Evolutionary conservation across 2,797 vertebrate species (phyloP).

Genomic region (Hyperoplus lanceolatus): DNA sequence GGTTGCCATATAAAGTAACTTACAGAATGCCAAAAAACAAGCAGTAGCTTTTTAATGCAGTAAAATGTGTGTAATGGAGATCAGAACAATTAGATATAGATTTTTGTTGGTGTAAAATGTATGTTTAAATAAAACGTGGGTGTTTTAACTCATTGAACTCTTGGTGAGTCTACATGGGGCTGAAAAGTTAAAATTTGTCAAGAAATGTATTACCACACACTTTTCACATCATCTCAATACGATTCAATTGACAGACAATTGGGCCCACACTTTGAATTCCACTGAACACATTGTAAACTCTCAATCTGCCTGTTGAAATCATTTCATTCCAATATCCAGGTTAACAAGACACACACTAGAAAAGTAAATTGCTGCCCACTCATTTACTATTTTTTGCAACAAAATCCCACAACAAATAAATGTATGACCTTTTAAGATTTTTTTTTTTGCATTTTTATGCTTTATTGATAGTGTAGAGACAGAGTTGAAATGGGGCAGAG

Average conservation of each 20-base stretch:
- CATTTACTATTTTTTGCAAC: too few relatives aligned
- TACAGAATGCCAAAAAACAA: conserved; percentile 3
- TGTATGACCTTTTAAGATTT: too few relatives aligned
- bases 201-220: not conserved
- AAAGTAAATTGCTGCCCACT: too few relatives aligned
- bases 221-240: not conserved
- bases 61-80: not conserved
- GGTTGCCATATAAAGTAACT: conserved; percentile 15
- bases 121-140: not conserved
- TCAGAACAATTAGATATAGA: not conserved
- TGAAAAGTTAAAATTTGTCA: not conserved
- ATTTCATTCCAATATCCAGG: too few relatives aligned
- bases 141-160: not conserved
- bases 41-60: conserved; percentile 5
- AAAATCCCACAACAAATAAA: too few relatives aligned
- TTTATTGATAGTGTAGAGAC: too few relatives aligned
- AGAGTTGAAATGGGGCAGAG: too few relatives aligned
- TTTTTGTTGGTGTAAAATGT: not conserved
- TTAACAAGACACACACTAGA: too few relatives aligned
- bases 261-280: not conserved
- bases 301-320: not conserved
- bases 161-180: not conserved
- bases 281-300: not conserved
- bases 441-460: too few relatives aligned
- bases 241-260: not conserved